Evolutionary conservation across 2,797 vertebrate species (phyloP).

Genomic region (Muscicapa striata): DNA sequence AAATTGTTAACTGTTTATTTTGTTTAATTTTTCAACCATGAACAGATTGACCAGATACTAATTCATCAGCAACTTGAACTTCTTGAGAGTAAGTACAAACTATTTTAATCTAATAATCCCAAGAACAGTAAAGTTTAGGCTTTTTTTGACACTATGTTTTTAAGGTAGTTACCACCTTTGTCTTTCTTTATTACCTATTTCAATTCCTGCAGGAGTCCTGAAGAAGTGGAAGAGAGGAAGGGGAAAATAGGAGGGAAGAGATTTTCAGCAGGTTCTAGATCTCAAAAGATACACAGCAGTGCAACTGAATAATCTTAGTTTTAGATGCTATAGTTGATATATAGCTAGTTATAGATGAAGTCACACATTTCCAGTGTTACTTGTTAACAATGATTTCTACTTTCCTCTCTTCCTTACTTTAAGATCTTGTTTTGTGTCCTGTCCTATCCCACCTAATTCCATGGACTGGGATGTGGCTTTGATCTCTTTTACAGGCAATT

Average conservation of each 20-base stretch:
- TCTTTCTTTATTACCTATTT: not conserved
- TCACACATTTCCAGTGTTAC: not conserved
- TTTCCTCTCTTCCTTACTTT: not conserved
- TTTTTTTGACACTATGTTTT: not conserved
- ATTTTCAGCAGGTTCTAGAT: not conserved
- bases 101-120: not conserved
- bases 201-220: not conserved
- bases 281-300: not conserved
- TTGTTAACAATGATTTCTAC: not conserved
- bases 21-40: conserved; percentile 39
- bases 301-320: not conserved
- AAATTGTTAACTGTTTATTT: conserved; percentile 1
- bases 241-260: not conserved
- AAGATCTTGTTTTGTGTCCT: not conserved
- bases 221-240: not conserved
- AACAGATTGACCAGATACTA: conserved; percentile 89
- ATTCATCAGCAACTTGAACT: conserved; percentile 92
- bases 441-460: not conserved
- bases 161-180: not conserved
- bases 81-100: conserved; percentile 83
- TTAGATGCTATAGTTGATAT: not conserved
- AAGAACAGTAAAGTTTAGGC: not conserved
- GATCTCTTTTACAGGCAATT: not conserved
- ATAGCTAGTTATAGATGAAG: not conserved
- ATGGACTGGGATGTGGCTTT: not conserved